Evolutionary conservation across 2,888 invertebrate species (phyloP).

Genomic region (Andrena bicolor): DNA sequence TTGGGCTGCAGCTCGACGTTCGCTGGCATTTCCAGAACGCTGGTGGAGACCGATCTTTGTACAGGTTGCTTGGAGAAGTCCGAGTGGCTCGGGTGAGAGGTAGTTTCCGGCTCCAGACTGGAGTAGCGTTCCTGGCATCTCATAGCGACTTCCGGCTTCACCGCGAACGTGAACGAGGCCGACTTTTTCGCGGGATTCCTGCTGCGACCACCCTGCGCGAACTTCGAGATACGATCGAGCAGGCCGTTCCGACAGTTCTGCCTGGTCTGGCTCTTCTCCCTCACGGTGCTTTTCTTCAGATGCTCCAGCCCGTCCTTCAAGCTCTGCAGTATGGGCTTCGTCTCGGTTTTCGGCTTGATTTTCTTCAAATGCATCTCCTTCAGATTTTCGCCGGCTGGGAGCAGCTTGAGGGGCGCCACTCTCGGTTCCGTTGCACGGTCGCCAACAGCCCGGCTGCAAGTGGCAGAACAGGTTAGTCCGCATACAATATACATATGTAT

Average conservation of each 20-base stretch:
- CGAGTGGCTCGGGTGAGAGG: slow-evolving; percentile 75
- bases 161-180: slow-evolving; percentile 84
- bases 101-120: slow-evolving; percentile 81
- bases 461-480: slow-evolving; percentile 65
- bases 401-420: slow-evolving; percentile 81
- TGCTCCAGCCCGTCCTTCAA: slow-evolving; percentile 81
- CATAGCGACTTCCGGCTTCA: slow-evolving; percentile 82
- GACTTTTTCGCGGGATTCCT: slow-evolving; percentile 84
- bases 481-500: slow-evolving; percentile 38
- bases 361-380: slow-evolving; percentile 83
- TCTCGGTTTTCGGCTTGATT: slow-evolving; percentile 81
- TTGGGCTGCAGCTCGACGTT: slow-evolving; percentile 81
- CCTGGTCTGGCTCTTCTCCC: slow-evolving; percentile 74
- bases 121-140: slow-evolving; percentile 82
- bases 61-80: slow-evolving; percentile 79
- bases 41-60: slow-evolving; percentile 82
- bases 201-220: slow-evolving; percentile 79
- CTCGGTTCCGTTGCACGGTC: slow-evolving; percentile 83
- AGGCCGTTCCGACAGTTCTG: slow-evolving; percentile 78
- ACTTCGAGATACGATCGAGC: slow-evolving; percentile 81
- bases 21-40: slow-evolving; percentile 80
- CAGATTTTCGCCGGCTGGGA: slow-evolving; percentile 75
- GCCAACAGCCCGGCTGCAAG: slow-evolving; percentile 81
- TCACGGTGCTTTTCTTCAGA: slow-evolving; percentile 78
- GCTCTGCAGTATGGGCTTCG: slow-evolving; percentile 82